Percentiles rank a stretch among this genome's conserved stretches.
These are phyloP conservation scores for Ophonus ardosiacus DNA, from an alignment of 2,888 invertebrate genomes.

Conservation along the genomic window DNA sequence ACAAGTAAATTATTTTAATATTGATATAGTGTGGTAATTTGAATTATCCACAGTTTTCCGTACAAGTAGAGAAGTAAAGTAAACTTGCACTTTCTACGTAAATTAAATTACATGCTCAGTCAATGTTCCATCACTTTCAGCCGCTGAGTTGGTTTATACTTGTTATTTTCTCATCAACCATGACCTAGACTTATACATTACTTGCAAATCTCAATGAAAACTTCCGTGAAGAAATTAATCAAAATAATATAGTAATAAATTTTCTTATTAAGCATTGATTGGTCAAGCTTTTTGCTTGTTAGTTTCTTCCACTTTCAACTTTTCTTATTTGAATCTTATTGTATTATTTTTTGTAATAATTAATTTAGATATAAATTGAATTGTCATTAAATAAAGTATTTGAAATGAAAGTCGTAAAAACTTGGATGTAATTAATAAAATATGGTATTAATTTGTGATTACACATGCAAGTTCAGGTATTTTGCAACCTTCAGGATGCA, in stretches of 20 bases:
- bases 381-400: background rate
- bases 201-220: background rate
- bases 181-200: slow-evolving; percentile 30
- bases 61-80: slow-evolving; percentile 1
- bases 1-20: background rate
- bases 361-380: background rate
- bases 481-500: no score
- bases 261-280: background rate
- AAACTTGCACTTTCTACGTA: slow-evolving; percentile 24
- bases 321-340: background rate
- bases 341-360: background rate
- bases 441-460: no score
- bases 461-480: no score
- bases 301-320: background rate
- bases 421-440: no score
- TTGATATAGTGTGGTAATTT: background rate
- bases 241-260: background rate
- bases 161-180: slow-evolving; percentile 13
- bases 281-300: background rate
- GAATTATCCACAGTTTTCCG: slow-evolving; percentile 25
- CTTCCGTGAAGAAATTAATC: slow-evolving; percentile 1
- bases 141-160: background rate
- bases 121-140: background rate
- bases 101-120: slow-evolving; percentile 19
- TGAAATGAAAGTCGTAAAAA: background rate